Percentiles rank a stretch among this genome's conserved stretches.
phyloP scores from a whole-genome alignment of 2,888 invertebrate genomes.

The Chironomus riparius region DNA sequence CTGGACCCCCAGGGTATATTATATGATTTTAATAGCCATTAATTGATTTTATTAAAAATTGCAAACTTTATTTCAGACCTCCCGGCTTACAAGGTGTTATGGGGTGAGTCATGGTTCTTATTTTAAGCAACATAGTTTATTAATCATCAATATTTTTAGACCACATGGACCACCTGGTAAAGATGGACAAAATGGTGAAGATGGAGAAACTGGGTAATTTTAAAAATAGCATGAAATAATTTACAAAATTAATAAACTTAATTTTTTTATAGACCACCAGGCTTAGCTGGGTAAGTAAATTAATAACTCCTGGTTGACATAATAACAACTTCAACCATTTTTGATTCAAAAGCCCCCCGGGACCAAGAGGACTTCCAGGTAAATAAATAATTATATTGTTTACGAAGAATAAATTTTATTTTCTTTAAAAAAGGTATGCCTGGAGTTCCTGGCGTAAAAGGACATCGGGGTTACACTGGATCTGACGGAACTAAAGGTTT shows the following conservation, averaged over 20 bases:
- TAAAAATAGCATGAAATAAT: background rate
- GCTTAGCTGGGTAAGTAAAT: conserved; percentile 30
- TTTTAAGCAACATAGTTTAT: no score
- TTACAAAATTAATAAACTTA: background rate
- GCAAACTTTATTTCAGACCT: background rate
- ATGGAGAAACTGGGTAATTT: conserved; percentile 41
- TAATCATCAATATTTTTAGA: no score
- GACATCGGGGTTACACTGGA: conserved; percentile 51
- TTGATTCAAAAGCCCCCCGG: conserved; percentile 49
- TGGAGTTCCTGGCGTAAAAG: conserved; percentile 72
- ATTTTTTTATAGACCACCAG: background rate
- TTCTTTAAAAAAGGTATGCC: conserved; percentile 51
- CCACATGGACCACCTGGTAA: conserved; percentile 42
- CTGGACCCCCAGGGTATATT: background rate
- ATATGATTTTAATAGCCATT: background rate
- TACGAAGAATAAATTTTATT: background rate
- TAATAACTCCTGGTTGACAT: no score
- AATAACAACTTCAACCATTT: no score
- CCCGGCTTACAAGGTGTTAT: conserved; percentile 55
- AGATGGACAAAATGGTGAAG: conserved; percentile 64
- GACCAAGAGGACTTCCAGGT: conserved; percentile 62
- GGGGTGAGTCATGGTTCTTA: conserved; percentile 35
- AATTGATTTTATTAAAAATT: no score
- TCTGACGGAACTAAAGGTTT: background rate
- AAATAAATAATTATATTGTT: conserved; percentile 36